phyloP scores from a whole-genome alignment of 2,888 invertebrate species.

The Epicampocera succincta region DNA sequence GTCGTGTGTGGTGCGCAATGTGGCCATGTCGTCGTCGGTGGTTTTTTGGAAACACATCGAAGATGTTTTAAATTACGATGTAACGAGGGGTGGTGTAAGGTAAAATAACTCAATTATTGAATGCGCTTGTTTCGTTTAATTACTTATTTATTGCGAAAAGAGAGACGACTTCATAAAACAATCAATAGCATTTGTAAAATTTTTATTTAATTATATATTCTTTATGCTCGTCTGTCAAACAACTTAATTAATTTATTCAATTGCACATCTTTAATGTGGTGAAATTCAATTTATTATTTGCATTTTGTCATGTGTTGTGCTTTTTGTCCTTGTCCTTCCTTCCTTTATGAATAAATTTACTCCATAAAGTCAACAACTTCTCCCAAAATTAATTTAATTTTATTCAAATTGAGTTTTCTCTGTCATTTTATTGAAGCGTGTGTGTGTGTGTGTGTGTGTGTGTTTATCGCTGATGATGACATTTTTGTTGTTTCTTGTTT shows the following conservation, averaged over 20 bases:
- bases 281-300: slow-evolving; percentile 18
- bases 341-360: background rate
- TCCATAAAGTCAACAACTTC: background rate
- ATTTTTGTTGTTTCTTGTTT: background rate
- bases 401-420: slow-evolving; percentile 17
- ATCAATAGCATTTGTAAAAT: background rate
- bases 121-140: too few relatives aligned
- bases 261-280: background rate
- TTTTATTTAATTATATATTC: background rate
- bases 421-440: slow-evolving; percentile 14
- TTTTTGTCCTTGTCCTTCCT: too few relatives aligned
- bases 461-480: slow-evolving; percentile 15
- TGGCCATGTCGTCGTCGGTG: slow-evolving; percentile 83
- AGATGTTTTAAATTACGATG: slow-evolving; percentile 83
- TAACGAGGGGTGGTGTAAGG: slow-evolving; percentile 83
- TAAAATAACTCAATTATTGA: slow-evolving; percentile 62
- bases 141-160: background rate
- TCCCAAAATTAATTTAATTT: slow-evolving; percentile 25
- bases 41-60: slow-evolving; percentile 83
- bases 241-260: slow-evolving; percentile 16
- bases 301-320: background rate
- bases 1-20: slow-evolving; percentile 83
- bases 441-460: slow-evolving; percentile 9
- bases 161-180: too few relatives aligned
- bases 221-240: slow-evolving; percentile 5